These are phyloP conservation scores for Gastrophryne carolinensis DNA, from an alignment of 2,797 vertebrate genomes.

Conservation along the genomic window DNA sequence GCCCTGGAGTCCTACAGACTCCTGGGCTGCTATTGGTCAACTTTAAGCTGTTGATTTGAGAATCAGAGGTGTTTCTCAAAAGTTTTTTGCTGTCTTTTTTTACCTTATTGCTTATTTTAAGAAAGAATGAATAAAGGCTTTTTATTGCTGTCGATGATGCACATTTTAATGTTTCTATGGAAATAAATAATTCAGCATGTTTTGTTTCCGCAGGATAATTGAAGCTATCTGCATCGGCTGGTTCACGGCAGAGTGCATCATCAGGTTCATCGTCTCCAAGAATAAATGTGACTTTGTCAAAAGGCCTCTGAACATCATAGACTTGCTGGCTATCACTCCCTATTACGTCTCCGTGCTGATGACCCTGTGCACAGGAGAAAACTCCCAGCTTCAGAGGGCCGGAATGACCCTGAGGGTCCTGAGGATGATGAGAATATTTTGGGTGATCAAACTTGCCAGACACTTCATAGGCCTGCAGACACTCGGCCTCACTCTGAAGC, in stretches of 20 bases:
- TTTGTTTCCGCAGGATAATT: slow-evolving; percentile 86
- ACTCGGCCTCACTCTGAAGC: slow-evolving; percentile 90
- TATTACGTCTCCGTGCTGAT: slow-evolving; percentile 93
- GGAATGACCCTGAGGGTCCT: slow-evolving; percentile 92
- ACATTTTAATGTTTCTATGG: slow-evolving; percentile 9
- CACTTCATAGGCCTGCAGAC: slow-evolving; percentile 98
- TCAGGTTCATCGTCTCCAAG: slow-evolving; percentile 94
- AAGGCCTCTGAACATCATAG: slow-evolving; percentile 94
- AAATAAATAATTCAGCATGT: slow-evolving; percentile 63
- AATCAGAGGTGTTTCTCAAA: no score
- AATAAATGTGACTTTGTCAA: slow-evolving; percentile 97
- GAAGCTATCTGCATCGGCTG: slow-evolving; percentile 98
- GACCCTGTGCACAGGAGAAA: slow-evolving; percentile 87
- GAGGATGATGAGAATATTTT: slow-evolving; percentile 98
- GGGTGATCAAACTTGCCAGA: slow-evolving; percentile 97
- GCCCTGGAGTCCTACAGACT: no score
- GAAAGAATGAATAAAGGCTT: background rate
- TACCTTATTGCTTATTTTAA: background rate
- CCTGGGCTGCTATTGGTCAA: no score
- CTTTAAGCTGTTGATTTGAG: no score
- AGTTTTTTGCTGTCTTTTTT: no score
- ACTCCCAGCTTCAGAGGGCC: slow-evolving; percentile 90
- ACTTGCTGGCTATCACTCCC: slow-evolving; percentile 93
- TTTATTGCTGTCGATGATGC: background rate
- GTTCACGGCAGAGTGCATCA: slow-evolving; percentile 96